Conservation (phyloP, 2,888 invertebrate genomes). For the Standfussiana lucernea region DNA sequence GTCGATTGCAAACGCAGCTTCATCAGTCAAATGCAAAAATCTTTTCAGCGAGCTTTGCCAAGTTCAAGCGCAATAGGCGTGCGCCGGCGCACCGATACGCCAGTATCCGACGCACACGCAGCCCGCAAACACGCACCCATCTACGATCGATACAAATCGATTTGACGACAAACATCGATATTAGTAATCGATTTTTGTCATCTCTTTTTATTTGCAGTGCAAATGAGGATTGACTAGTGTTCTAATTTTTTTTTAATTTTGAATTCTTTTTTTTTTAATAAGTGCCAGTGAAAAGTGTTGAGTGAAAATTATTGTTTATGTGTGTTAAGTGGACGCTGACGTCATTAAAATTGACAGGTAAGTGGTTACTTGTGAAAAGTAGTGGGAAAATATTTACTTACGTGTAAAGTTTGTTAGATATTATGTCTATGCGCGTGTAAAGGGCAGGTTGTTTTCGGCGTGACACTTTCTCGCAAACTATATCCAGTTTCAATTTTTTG, state of each 20-base stretch:
- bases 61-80: slow-evolving; percentile 84
- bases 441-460: neutral
- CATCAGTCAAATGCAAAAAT: slow-evolving; percentile 78
- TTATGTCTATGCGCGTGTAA: neutral
- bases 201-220: slow-evolving; percentile 36
- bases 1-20: slow-evolving; percentile 58
- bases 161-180: slow-evolving; percentile 64
- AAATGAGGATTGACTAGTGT: slow-evolving; percentile 50
- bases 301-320: slow-evolving; percentile 69
- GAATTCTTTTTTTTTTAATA: slow-evolving; percentile 53
- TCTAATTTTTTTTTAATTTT: slow-evolving; percentile 30
- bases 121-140: slow-evolving; percentile 81
- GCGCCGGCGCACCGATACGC: slow-evolving; percentile 76
- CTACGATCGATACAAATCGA: slow-evolving; percentile 72
- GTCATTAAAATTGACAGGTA: slow-evolving; percentile 68
- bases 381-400: slow-evolving; percentile 55
- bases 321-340: slow-evolving; percentile 68
- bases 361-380: slow-evolving; percentile 54
- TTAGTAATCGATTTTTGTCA: slow-evolving; percentile 61
- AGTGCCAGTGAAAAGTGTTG: slow-evolving; percentile 66
- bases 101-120: slow-evolving; percentile 86
- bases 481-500: neutral
- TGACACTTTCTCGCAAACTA: neutral
- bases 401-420: slow-evolving; percentile 3
- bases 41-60: slow-evolving; percentile 84